phyloP scores from a whole-genome alignment of 2,113 vertebrate species.

The Heterotis niloticus region DNA sequence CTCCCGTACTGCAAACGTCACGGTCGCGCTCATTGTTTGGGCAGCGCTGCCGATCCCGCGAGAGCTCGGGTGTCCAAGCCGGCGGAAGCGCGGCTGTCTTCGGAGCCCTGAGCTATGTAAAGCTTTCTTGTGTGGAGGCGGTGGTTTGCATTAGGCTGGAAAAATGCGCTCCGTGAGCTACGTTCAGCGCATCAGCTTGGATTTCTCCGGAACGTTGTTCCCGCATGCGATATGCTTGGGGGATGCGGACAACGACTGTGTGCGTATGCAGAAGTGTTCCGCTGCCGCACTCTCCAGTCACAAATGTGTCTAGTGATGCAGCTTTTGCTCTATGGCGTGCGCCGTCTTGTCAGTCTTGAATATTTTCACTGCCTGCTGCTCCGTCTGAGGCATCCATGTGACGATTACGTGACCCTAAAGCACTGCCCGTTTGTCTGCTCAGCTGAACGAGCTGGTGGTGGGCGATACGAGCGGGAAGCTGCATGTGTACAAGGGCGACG shows the following conservation, averaged over 20 bases:
- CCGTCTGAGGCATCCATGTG: too few species aligned
- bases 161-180: conserved; percentile 84
- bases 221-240: conserved; percentile 88
- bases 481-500: conserved; percentile 86
- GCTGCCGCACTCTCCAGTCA: not conserved
- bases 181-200: conserved; percentile 81
- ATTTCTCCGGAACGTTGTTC: conserved; percentile 86
- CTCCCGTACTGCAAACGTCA: not conserved
- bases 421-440: too few species aligned
- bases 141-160: too few species aligned
- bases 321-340: not conserved
- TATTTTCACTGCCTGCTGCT: too few species aligned
- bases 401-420: too few species aligned
- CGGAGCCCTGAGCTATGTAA: too few species aligned
- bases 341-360: not conserved
- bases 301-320: too few species aligned
- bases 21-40: not conserved
- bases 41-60: too few species aligned
- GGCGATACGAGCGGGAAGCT: conserved; percentile 90
- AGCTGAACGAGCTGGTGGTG: conserved; percentile 94
- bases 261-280: conserved; percentile 40
- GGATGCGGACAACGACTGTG: conserved; percentile 88
- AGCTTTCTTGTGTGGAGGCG: too few species aligned
- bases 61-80: too few species aligned
- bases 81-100: too few species aligned